phyloP scores from a whole-genome alignment of 1,140 invertebrate species.

The Dendrolimus punctatus region DNA sequence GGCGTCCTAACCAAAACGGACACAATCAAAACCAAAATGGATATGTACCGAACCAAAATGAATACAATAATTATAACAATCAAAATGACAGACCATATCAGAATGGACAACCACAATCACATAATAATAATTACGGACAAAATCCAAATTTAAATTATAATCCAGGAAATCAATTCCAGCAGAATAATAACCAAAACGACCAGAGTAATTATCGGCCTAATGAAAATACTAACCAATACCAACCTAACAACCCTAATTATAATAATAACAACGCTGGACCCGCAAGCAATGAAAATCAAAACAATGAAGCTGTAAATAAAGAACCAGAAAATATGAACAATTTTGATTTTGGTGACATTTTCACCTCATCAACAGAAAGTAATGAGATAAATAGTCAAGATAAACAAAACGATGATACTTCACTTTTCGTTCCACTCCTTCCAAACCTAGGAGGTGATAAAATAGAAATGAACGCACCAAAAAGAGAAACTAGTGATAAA shows the following conservation, averaged over 20 bases:
- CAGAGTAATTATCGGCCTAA: background rate
- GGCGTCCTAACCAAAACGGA: constrained; percentile 6
- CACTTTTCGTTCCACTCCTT: constrained; percentile 27
- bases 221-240: background rate
- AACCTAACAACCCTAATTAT: constrained; percentile 5
- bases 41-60: background rate
- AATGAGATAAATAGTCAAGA: constrained; percentile 11
- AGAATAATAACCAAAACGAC: constrained; percentile 5
- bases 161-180: constrained; percentile 7
- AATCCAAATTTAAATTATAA: constrained; percentile 1
- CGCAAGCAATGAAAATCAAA: background rate
- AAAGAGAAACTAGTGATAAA: constrained; percentile 35
- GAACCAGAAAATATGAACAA: constrained; percentile 6
- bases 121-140: background rate
- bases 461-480: constrained; percentile 27
- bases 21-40: constrained; percentile 6
- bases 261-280: background rate
- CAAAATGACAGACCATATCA: background rate
- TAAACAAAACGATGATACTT: constrained; percentile 17
- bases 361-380: constrained; percentile 1
- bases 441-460: constrained; percentile 26
- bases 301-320: background rate
- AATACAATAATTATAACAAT: constrained; percentile 3
- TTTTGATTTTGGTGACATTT: background rate
- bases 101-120: background rate